These are phyloP conservation scores for Mesocricetus auratus DNA, from an alignment of 2,113 vertebrate species.

Conservation along the genomic window DNA sequence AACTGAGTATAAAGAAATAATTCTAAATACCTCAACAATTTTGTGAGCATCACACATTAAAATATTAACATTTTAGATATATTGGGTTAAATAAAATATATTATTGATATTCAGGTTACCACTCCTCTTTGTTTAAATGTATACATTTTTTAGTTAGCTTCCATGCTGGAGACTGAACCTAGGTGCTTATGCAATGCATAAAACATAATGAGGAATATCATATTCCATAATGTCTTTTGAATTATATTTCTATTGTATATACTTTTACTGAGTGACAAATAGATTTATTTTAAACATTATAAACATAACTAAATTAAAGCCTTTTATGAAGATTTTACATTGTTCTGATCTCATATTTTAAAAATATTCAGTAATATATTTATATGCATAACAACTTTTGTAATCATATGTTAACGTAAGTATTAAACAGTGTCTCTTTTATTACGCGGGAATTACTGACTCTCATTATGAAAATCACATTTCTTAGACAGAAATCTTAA, in stretches of 20 bases:
- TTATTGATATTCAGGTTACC: background rate
- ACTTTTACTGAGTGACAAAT: constrained; percentile 7
- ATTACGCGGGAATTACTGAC: constrained; percentile 8
- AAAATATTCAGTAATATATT: constrained; percentile 20
- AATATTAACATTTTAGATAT: background rate
- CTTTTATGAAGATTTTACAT: constrained; percentile 3
- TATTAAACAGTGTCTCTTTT: background rate
- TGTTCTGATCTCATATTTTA: background rate
- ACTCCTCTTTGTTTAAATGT: background rate
- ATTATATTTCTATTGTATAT: background rate
- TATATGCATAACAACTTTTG: background rate
- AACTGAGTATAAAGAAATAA: constrained; percentile 29
- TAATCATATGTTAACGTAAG: constrained; percentile 6
- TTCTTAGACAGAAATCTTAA: constrained; percentile 26
- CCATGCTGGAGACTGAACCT: background rate
- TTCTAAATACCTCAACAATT: background rate
- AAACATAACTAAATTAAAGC: background rate
- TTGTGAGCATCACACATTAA: background rate
- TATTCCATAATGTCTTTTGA: background rate
- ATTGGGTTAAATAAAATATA: background rate
- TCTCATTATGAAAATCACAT: background rate
- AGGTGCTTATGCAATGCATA: background rate
- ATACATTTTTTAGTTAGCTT: background rate
- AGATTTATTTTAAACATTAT: background rate
- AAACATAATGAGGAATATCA: background rate